phyloP scores from a whole-genome alignment of 2,888 invertebrate genomes.

The Cosmia trapezina region DNA sequence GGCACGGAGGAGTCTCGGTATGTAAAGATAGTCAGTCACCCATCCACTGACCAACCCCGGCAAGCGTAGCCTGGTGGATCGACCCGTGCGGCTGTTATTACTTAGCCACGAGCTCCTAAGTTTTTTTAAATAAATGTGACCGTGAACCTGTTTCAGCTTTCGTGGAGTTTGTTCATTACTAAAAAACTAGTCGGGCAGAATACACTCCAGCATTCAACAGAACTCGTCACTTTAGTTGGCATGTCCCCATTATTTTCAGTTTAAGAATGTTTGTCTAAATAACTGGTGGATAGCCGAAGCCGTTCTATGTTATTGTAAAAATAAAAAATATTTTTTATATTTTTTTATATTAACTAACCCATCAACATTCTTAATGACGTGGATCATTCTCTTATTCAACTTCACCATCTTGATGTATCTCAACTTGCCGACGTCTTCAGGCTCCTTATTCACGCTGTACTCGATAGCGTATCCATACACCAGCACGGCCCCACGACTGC shows the following conservation, averaged over 20 bases:
- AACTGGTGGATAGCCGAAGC: background rate
- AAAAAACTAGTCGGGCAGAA: background rate
- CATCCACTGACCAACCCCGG: too few relatives aligned
- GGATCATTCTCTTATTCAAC: conserved; percentile 82
- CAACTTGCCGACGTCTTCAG: conserved; percentile 78
- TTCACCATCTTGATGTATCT: conserved; percentile 88
- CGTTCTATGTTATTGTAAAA: background rate
- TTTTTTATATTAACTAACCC: too few relatives aligned
- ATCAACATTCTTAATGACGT: conserved; percentile 87
- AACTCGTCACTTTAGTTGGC: background rate
- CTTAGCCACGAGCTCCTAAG: too few relatives aligned
- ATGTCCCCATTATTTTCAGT: background rate
- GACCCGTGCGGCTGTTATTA: too few relatives aligned
- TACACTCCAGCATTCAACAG: background rate
- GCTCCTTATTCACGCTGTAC: conserved; percentile 72
- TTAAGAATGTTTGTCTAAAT: too few relatives aligned
- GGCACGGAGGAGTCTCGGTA: too few relatives aligned
- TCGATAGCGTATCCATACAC: conserved; percentile 88
- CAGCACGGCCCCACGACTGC: conserved; percentile 86
- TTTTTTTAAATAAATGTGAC: background rate
- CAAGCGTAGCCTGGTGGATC: too few relatives aligned
- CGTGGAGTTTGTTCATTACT: background rate
- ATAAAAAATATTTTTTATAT: background rate
- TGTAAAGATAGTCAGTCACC: too few relatives aligned
- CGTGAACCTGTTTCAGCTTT: background rate